Percentiles rank a stretch among this genome's conserved stretches.
Evolutionary conservation across 2,888 invertebrate genomes (phyloP).

Genomic region (Cheilosia grossa): DNA sequence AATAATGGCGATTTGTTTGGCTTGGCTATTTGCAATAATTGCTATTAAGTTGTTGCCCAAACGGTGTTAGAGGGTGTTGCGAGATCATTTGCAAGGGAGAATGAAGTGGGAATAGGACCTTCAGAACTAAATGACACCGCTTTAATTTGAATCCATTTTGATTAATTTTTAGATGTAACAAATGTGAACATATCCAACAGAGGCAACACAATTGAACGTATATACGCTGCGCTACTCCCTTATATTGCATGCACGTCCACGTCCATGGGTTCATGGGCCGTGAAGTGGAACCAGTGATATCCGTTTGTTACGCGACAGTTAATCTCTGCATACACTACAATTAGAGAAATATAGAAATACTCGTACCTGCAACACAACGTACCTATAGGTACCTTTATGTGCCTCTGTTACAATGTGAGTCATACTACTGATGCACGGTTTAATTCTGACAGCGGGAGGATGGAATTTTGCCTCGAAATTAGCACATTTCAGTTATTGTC

Average conservation of each 20-base stretch:
- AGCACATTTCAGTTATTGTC: slow-evolving; percentile 33
- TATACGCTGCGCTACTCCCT: slow-evolving; percentile 14
- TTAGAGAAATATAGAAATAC: slow-evolving; percentile 43
- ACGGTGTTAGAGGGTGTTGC: neutral
- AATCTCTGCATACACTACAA: slow-evolving; percentile 75
- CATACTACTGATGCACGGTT: slow-evolving; percentile 43
- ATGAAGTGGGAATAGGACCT: too few species aligned
- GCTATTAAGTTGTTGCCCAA: slow-evolving; percentile 9
- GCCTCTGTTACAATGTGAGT: slow-evolving; percentile 50
- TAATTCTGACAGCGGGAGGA: neutral
- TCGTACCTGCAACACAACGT: neutral
- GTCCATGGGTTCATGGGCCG: slow-evolving; percentile 79
- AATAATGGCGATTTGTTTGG: slow-evolving; percentile 22
- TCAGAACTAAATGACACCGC: too few species aligned
- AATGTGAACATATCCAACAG: neutral
- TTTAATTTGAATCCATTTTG: neutral
- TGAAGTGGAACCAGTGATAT: slow-evolving; percentile 83
- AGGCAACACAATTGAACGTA: slow-evolving; percentile 27
- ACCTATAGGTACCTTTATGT: neutral
- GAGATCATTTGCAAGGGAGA: neutral
- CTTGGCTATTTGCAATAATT: slow-evolving; percentile 6
- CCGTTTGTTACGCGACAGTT: slow-evolving; percentile 81
- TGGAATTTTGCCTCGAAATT: neutral
- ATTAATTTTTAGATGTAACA: neutral
- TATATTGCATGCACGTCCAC: slow-evolving; percentile 61